Evolutionary conservation across 2,113 vertebrate genomes (phyloP), one percentile per base, ranked within the genome.

Genomic region (Chionis minor): DNA sequence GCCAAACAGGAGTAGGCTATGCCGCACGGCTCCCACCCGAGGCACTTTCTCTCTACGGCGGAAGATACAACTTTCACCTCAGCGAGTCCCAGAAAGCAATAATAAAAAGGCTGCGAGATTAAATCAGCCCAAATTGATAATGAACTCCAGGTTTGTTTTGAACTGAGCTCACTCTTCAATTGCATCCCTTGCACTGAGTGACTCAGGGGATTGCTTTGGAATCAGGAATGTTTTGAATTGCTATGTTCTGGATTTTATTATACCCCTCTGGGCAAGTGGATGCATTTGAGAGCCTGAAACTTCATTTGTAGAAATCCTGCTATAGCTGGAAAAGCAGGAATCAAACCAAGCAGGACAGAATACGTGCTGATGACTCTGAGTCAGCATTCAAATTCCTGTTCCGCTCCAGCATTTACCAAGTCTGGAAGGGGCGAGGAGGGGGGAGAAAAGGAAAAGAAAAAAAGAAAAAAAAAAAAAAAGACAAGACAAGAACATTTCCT

Each of bases 231-330:
- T 92, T 94, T 93, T 32, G 78, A 94, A 71, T 80, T 81, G 86
- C 56, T 71, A 2, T 1, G 6, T 87, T 96, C 97, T 97, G 97
- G 91, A 92, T 97, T 96, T 93, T 97, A 96, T 97, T 96, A 97
- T 56, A 73, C 58, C 61, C 81, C 89, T 94, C 73, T 12, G 69
- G 92, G 96, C 75, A 72, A 70, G 65, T 63, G 59, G 94, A 90
- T 92, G 77, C 38, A 19, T 93, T 90, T 88, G 74, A 79, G 52
- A 88, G 87, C 63, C 70, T 96, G 84, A 89, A 94, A 86, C 59
- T 72, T 92, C 88, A 81, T 67, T 87, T 88, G 75, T 4, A 91
- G 92, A 95, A 96, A 92, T 44, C 24, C 72, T 93, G 85, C 86
- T 84, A 52, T 63, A 84, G 87, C 90, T 95, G 71, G 84, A 90